These are phyloP conservation scores for Mirza zaza DNA, from an alignment of 2,113 vertebrate species.

Conservation along the genomic window DNA sequence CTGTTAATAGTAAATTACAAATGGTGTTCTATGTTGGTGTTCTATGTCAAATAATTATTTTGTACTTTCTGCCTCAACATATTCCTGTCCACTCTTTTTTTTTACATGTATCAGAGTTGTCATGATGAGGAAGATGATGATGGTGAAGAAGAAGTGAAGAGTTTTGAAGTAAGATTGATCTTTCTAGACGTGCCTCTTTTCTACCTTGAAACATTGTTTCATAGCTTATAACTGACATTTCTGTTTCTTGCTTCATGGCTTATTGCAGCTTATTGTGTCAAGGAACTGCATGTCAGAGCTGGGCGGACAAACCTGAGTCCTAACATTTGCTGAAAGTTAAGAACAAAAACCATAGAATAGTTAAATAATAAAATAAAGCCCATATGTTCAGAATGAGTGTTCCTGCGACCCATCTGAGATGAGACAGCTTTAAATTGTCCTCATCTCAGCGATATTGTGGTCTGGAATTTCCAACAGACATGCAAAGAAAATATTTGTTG, in stretches of 20 bases:
- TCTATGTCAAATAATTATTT: background rate
- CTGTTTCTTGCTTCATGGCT: constrained; percentile 85
- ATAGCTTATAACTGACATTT: constrained; percentile 83
- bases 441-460: background rate
- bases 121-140: constrained; percentile 97
- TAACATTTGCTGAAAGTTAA: constrained; percentile 66
- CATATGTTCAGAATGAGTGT: constrained; percentile 75
- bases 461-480: constrained; percentile 4
- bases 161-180: constrained; percentile 93
- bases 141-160: constrained; percentile 95
- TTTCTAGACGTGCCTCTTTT: constrained; percentile 60
- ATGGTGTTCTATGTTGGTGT: background rate
- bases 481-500: background rate
- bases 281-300: constrained; percentile 82
- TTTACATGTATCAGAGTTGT: constrained; percentile 88
- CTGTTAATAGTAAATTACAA: background rate
- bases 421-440: background rate
- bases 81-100: background rate
- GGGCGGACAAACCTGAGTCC: constrained; percentile 66
- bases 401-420: constrained; percentile 21
- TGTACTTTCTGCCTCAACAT: background rate
- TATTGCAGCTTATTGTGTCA: constrained; percentile 80
- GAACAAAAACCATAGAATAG: background rate
- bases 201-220: constrained; percentile 75
- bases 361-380: background rate